Conservation (phyloP, 2,888 invertebrate species). For the Drosophila prostipennis region DNA sequence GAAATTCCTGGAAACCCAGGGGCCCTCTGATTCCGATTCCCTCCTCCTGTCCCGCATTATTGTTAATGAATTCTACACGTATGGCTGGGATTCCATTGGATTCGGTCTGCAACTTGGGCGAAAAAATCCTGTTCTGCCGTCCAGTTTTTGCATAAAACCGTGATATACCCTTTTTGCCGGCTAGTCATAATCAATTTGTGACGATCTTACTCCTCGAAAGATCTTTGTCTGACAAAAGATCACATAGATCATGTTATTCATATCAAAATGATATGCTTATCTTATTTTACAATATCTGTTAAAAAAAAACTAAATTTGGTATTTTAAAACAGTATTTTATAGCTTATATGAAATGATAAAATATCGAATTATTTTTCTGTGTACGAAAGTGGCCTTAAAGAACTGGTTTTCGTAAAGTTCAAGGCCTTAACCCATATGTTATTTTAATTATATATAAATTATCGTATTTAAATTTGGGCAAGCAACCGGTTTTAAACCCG, state of each 20-base stretch:
- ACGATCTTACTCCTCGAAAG: conserved; percentile 5
- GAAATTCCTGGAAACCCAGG: conserved; percentile 63
- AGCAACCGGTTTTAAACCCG: conserved; percentile 7
- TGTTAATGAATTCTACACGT: conserved; percentile 77
- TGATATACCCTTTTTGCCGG: conserved; percentile 15
- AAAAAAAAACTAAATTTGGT: no score
- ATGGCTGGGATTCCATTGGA: conserved; percentile 37
- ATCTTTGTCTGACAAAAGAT: conserved; percentile 7
- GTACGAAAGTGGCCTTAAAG: background rate
- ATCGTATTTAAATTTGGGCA: conserved; percentile 6
- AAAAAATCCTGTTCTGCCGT: conserved; percentile 56
- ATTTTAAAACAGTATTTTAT: no score
- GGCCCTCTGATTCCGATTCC: conserved; percentile 4
- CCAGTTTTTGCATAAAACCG: conserved; percentile 44
- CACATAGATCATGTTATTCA: no score
- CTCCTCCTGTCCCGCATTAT: conserved; percentile 55
- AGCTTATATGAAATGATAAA: no score
- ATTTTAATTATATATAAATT: conserved; percentile 20
- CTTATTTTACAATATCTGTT: no score
- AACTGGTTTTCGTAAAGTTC: conserved; percentile 22
- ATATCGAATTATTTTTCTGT: no score
- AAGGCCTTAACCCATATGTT: conserved; percentile 27
- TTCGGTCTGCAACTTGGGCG: conserved; percentile 5
- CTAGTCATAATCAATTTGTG: conserved; percentile 31
- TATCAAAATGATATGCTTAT: no score